phyloP scores from a whole-genome alignment of 2,797 vertebrate species.

The Pagetopsis macropterus region DNA sequence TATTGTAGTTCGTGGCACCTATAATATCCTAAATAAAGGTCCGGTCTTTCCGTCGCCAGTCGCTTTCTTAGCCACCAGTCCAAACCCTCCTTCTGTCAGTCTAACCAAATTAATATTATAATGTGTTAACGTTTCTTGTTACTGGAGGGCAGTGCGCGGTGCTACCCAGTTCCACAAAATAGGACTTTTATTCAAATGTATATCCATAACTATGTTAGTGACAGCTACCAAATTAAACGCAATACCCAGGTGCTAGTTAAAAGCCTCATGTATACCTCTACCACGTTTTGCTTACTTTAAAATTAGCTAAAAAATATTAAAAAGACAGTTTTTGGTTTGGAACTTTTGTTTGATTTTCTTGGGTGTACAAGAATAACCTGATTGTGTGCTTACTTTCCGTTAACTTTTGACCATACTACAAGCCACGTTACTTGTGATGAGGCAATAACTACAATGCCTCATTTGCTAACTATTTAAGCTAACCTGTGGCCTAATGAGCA shows the following conservation, averaged over 20 bases:
- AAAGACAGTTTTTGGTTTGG: fast-evolving
- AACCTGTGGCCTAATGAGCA: neutral
- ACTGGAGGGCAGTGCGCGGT: fast-evolving
- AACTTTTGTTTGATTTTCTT: too few relatives aligned
- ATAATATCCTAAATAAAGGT: neutral
- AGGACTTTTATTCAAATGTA: neutral
- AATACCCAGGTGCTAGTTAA: fast-evolving
- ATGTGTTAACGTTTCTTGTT: neutral
- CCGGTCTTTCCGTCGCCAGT: neutral
- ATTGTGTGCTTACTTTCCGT: neutral
- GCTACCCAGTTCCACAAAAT: neutral
- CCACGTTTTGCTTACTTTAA: fast-evolving
- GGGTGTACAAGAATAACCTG: neutral
- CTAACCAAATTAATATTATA: too few relatives aligned
- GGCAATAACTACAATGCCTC: neutral
- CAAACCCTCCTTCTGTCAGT: neutral
- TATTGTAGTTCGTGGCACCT: fast-evolving
- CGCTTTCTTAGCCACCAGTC: neutral
- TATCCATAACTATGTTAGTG: fast-evolving
- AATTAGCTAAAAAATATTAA: neutral
- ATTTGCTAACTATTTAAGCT: neutral
- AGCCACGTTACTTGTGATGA: neutral
- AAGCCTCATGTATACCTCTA: too few relatives aligned
- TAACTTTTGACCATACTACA: neutral
- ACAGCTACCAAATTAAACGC: neutral